Conservation (phyloP, 1,140 invertebrate genomes). For the Luehdorfia chinensis region DNA sequence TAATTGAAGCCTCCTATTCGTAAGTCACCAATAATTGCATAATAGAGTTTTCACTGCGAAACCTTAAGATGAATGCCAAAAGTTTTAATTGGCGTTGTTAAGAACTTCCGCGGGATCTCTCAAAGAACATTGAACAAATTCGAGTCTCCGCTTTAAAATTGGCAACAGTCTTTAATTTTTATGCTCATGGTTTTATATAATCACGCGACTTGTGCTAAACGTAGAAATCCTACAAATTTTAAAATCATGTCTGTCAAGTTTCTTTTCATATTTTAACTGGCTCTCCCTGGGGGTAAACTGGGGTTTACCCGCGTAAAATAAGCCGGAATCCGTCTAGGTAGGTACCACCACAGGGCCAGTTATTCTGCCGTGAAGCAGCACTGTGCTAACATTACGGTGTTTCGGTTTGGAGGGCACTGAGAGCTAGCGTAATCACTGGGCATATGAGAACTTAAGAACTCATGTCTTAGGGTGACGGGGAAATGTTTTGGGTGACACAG, state of each 20-base stretch:
- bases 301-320: neutral
- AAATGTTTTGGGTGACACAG: too few species aligned
- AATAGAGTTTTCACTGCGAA: slow-evolving; percentile 22
- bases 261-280: neutral
- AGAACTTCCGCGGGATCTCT: slow-evolving; percentile 14
- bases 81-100: slow-evolving; percentile 26
- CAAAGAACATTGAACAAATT: slow-evolving; percentile 13
- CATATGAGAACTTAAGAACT: neutral
- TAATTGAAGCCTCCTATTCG: too few species aligned
- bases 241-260: neutral
- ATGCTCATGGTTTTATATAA: slow-evolving; percentile 11
- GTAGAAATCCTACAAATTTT: neutral
- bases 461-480: neutral
- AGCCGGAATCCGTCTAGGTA: too few species aligned
- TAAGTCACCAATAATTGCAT: slow-evolving; percentile 24
- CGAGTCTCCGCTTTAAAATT: slow-evolving; percentile 12
- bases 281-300: neutral
- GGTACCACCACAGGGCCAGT: too few species aligned
- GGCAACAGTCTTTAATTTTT: slow-evolving; percentile 22
- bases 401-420: too few species aligned
- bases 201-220: neutral
- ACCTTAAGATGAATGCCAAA: slow-evolving; percentile 17
- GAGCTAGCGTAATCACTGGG: too few species aligned
- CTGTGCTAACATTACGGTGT: too few species aligned
- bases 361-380: too few species aligned